These are phyloP conservation scores for Nephrocerus scutellatus DNA, from an alignment of 2,888 invertebrate species.

Conservation along the genomic window DNA sequence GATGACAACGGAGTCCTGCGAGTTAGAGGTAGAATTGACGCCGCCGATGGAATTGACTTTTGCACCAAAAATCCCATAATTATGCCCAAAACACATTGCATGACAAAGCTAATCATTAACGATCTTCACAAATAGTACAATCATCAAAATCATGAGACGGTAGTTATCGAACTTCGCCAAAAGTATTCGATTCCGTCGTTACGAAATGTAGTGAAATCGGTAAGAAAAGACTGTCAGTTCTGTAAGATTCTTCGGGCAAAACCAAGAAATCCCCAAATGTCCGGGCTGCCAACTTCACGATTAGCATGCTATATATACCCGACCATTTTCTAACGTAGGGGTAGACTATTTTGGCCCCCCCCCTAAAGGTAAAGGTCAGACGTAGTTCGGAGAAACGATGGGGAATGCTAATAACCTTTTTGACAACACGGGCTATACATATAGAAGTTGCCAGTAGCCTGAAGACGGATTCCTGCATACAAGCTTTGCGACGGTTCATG, in stretches of 20 bases:
- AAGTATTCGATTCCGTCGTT: conserved; percentile 6
- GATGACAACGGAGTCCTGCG: too few relatives aligned
- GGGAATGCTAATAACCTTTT: conserved; percentile 20
- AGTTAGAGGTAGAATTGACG: too few relatives aligned
- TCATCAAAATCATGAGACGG: too few relatives aligned
- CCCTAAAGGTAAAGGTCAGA: conserved; percentile 8
- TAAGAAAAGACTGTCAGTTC: too few relatives aligned
- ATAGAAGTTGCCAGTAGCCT: conserved; percentile 15
- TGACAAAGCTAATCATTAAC: too few relatives aligned
- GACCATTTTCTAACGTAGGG: conserved; percentile 15
- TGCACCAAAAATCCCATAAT: too few relatives aligned
- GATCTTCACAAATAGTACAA: too few relatives aligned
- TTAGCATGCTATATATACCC: conserved; percentile 10
- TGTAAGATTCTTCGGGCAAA: too few relatives aligned
- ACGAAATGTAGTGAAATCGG: background rate
- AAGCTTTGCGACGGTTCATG: conserved; percentile 18
- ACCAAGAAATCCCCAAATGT: too few relatives aligned
- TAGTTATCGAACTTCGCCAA: conserved; percentile 15
- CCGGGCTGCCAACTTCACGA: conserved; percentile 5
- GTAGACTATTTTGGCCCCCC: conserved; percentile 18
- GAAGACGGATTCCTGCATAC: conserved; percentile 18
- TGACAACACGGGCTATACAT: conserved; percentile 19
- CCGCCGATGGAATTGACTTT: too few relatives aligned
- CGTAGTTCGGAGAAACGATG: conserved; percentile 14
- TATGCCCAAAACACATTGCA: too few relatives aligned